Percentiles rank a stretch among this genome's conserved stretches.
phyloP scores from a whole-genome alignment of 2,797 vertebrate genomes.

The Sebastiscus tertius region DNA sequence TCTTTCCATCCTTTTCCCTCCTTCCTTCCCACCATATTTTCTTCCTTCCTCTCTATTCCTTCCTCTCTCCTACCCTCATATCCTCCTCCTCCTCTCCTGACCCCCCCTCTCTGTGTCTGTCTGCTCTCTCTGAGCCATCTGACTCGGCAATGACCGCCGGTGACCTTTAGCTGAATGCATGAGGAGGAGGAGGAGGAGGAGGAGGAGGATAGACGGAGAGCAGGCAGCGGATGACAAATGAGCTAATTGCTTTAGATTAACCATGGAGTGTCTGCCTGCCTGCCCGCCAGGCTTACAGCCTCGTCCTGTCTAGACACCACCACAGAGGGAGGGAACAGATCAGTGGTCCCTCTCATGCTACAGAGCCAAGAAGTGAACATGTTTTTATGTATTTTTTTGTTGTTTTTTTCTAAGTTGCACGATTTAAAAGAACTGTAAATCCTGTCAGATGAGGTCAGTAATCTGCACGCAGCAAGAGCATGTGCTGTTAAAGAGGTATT shows the following conservation, averaged over 20 bases:
- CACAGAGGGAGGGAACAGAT: conserved; percentile 62
- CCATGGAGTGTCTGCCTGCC: conserved; percentile 65
- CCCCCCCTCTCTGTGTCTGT: not conserved
- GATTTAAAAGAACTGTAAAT: not conserved
- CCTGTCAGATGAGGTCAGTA: not conserved
- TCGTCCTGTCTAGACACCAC: conserved; percentile 67
- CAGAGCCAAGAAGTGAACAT: conserved; percentile 13
- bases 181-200: conserved; percentile 44
- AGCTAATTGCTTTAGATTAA: conserved; percentile 78
- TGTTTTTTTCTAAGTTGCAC: not conserved
- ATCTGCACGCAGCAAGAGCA: not conserved
- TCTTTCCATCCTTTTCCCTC: not conserved
- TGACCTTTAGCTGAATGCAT: conserved; percentile 70
- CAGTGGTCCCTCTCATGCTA: conserved; percentile 38
- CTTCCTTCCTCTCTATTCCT: not conserved
- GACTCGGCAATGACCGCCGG: conserved; percentile 63
- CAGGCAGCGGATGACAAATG: conserved; percentile 73
- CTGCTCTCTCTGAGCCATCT: conserved; percentile 57
- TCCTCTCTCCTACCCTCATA: not conserved
- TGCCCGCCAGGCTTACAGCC: conserved; percentile 50
- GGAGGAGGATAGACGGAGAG: conserved; percentile 52
- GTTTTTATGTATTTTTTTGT: not conserved
- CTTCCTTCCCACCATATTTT: not conserved
- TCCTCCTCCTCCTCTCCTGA: not conserved
- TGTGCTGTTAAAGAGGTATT: too few relatives aligned